Evolutionary conservation across 1,140 invertebrate genomes (phyloP).

Genomic region (Hermatobates lingyangjiaoensis): DNA sequence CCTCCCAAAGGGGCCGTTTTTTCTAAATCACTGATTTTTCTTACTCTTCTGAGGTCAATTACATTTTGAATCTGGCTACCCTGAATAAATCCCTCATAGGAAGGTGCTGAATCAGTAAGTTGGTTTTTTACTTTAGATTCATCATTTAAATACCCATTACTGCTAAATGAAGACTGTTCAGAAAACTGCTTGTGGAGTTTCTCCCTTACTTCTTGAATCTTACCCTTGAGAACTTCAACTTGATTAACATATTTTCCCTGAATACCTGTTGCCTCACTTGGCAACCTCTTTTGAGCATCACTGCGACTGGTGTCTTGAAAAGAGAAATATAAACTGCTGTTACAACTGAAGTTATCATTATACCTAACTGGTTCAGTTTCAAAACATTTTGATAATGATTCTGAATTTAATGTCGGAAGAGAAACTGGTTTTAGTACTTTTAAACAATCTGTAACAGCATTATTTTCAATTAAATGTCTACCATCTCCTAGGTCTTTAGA

Average conservation of each 20-base stretch:
- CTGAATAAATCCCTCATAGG: no score
- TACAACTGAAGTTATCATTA: background rate
- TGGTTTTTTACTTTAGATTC: no score
- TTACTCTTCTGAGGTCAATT: slow-evolving; percentile 5
- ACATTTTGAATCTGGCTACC: no score
- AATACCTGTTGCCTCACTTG: slow-evolving; percentile 1
- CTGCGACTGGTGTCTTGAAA: background rate
- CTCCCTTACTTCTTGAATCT: slow-evolving; percentile 10
- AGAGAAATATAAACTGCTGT: background rate
- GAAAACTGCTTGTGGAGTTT: background rate
- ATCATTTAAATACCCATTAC: no score
- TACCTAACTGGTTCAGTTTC: background rate
- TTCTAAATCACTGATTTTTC: slow-evolving; percentile 10
- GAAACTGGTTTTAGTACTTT: background rate
- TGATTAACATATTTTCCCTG: slow-evolving; percentile 15
- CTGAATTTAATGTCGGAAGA: background rate
- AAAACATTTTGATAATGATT: background rate
- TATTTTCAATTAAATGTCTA: background rate
- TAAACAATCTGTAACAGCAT: background rate
- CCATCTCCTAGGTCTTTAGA: background rate
- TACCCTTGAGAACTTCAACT: slow-evolving; percentile 14
- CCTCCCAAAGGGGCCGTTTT: background rate
- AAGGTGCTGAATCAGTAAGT: no score
- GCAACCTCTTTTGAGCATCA: background rate
- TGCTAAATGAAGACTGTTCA: no score